Evolutionary conservation across 2,888 invertebrate species (phyloP), one percentile per base, ranked within the genome.

Genomic region (Drosophila rellima): DNA sequence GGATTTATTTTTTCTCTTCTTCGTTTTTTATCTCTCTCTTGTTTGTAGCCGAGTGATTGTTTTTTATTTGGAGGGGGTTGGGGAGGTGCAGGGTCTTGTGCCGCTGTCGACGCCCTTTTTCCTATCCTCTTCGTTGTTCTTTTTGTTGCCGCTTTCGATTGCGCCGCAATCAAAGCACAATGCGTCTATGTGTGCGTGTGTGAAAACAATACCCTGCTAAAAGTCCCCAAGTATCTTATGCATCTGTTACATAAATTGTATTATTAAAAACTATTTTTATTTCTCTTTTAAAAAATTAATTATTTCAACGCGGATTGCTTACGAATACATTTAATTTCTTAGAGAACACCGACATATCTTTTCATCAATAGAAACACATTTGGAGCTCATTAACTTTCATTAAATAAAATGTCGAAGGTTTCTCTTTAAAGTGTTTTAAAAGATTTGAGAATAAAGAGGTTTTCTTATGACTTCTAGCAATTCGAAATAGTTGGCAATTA

Each of bases 11-110:
- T 48, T 55, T 40, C 7, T 20, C 37, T 42, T 31, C 20, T 11
- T 20, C 20, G 29, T 37, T 37, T 42, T 26, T 20, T 10, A 35
- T 37, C 56, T 13, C 42, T 37, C 4, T 31, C 37, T 23, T 45
- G 13, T 71, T 81, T 61, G 57, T 44, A 42, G 35, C 44, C 45
- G 20, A 47, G 33, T 57, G 67, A 71, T 77, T 79, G 66, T 68
- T 80, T 80, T 42, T 42, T 33, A 13, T 57, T 50, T 18, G 18
- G 15, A n/a, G n/a, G 40, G 48, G 20, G 17, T 37, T n/a, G n/a
- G n/a, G n/a, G 23, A 37, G 23, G 33, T 15, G 29, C 40, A 44
- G 31, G 39, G 61, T 29, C 57, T 60, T 60, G n/a, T 15, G 40
- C 2, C 20, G 15, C 52, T 55, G 69, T 62, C 51, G 47, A 47